These are phyloP conservation scores for Heliconius melpomene DNA, from an alignment of 1,140 invertebrate species.

Conservation along the genomic window DNA sequence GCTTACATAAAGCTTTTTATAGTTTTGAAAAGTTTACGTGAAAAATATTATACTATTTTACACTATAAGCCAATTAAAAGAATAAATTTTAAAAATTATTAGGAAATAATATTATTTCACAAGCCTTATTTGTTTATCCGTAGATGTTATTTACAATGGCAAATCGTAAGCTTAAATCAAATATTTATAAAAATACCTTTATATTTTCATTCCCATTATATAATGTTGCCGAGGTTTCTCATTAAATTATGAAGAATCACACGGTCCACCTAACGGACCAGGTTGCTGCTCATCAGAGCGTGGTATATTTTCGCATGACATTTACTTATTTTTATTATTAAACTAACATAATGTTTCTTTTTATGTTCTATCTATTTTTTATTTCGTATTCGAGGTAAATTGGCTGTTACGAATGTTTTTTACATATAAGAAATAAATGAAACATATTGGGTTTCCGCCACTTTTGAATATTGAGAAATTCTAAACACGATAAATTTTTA, in stretches of 20 bases:
- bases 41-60: background rate
- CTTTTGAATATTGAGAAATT: too few relatives aligned
- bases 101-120: too few relatives aligned
- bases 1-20: background rate
- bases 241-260: slow-evolving; percentile 30
- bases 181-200: background rate
- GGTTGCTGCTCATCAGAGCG: slow-evolving; percentile 34
- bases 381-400: background rate
- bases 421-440: too few relatives aligned
- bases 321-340: slow-evolving; percentile 11
- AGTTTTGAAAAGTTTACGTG: background rate
- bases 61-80: background rate
- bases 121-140: too few relatives aligned
- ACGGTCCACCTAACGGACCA: slow-evolving; percentile 38
- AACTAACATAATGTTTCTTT: background rate
- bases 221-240: slow-evolving; percentile 17
- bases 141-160: too few relatives aligned
- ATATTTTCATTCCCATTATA: slow-evolving; percentile 1
- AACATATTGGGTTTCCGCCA: too few relatives aligned
- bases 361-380: background rate
- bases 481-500: too few relatives aligned
- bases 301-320: slow-evolving; percentile 21
- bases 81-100: background rate
- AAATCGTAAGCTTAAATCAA: background rate
- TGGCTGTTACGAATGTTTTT: background rate